Conservation (phyloP, 2,797 vertebrate species). For the Rhynchotus rufescens region DNA sequence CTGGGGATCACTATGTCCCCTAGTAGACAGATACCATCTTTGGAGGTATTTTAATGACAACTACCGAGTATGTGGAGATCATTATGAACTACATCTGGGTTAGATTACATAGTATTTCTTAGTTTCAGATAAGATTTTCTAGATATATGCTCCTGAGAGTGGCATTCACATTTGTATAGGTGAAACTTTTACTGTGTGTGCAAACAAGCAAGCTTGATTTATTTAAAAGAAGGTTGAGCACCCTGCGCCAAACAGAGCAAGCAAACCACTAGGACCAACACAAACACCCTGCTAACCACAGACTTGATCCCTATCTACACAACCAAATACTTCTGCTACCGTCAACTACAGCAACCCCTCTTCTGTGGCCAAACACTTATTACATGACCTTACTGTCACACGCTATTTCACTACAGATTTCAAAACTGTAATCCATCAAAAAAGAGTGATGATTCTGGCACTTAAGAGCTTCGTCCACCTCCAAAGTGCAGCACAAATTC, state of each 20-base stretch:
- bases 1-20: not conserved
- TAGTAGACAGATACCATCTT: not conserved
- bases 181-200: not conserved
- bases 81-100: not conserved
- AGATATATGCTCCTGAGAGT: not conserved
- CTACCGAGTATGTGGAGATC: not conserved
- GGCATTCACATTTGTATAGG: not conserved
- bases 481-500: not conserved
- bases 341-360: not conserved
- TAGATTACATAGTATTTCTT: not conserved
- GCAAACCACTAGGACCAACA: not conserved
- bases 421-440: not conserved
- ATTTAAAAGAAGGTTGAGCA: not conserved
- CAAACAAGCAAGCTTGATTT: not conserved
- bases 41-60: not conserved
- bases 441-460: not conserved
- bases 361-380: not conserved
- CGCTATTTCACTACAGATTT: not conserved
- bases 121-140: not conserved
- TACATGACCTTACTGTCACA: not conserved
- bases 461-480: not conserved
- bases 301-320: not conserved
- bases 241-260: not conserved
- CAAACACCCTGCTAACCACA: not conserved
- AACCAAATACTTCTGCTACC: not conserved